A percentile compares a stretch with the other conserved stretches of the same genome.
These are phyloP conservation scores for Eilema sororculum DNA, from an alignment of 2,888 invertebrate genomes.

Conservation along the genomic window DNA sequence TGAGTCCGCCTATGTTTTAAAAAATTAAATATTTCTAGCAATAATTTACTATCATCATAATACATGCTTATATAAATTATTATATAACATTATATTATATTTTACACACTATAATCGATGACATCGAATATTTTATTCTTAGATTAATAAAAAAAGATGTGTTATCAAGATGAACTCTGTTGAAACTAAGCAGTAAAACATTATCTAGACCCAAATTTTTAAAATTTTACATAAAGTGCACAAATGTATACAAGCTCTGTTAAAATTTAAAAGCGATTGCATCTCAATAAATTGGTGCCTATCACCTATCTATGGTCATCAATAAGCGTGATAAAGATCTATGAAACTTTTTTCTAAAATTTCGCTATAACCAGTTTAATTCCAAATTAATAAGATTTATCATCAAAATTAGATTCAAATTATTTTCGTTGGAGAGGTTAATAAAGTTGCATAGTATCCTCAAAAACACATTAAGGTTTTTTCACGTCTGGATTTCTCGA, in stretches of 20 bases:
- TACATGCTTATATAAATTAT: background rate
- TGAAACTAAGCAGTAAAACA: background rate
- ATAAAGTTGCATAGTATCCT: no score
- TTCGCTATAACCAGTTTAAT: background rate
- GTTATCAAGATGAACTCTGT: background rate
- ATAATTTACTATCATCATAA: background rate
- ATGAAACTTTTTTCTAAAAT: background rate
- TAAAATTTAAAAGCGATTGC: background rate
- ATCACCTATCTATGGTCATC: background rate
- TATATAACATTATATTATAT: no score
- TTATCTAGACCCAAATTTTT: background rate
- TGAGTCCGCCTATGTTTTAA: no score
- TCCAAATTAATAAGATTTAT: no score
- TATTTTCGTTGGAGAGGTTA: no score
- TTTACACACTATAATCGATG: background rate
- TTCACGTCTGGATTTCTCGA: no score
- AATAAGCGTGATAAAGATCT: background rate
- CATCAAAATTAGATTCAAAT: no score
- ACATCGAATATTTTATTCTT: background rate
- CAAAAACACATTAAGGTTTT: no score
- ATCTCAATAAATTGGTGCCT: background rate
- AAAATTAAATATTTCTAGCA: background rate
- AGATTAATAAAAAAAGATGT: background rate
- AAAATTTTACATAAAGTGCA: background rate
- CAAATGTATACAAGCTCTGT: background rate